Conservation (phyloP, 2,888 invertebrate species). For the Silvanus unidentatus region DNA sequence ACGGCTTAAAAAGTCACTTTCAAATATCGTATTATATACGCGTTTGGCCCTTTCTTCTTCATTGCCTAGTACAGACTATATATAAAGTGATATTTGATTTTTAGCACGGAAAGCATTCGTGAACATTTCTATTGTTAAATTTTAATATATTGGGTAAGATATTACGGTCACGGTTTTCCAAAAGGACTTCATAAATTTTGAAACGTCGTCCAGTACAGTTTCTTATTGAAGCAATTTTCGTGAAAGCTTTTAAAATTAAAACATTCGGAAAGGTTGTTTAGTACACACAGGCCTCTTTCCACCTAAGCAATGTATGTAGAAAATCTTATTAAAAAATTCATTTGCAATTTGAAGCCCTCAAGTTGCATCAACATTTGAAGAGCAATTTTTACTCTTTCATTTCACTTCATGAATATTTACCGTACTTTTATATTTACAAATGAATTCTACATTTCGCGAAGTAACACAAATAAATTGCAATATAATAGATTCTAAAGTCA, state of each 20-base stretch:
- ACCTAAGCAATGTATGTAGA: too few species aligned
- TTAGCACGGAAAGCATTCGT: slow-evolving; percentile 1
- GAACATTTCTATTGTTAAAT: slow-evolving; percentile 4
- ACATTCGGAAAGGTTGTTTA: background rate
- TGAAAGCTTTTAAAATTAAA: slow-evolving; percentile 9
- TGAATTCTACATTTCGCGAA: too few species aligned
- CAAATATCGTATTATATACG: slow-evolving; percentile 1
- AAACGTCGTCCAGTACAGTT: background rate
- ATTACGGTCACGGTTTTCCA: slow-evolving; percentile 1
- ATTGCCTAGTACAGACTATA: background rate
- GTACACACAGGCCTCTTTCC: too few species aligned
- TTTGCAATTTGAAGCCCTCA: too few species aligned
- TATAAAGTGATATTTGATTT: slow-evolving; percentile 4
- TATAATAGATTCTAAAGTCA: background rate
- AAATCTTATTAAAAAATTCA: too few species aligned
- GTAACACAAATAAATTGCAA: background rate
- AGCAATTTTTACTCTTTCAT: too few species aligned
- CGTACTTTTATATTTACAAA: too few species aligned
- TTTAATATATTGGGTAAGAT: slow-evolving; percentile 4
- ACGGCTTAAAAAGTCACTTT: slow-evolving; percentile 3
- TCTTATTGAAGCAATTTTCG: slow-evolving; percentile 6
- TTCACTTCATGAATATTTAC: too few species aligned
- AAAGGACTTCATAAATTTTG: slow-evolving; percentile 6
- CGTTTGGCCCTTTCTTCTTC: background rate
- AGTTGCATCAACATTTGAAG: too few species aligned